Evolutionary conservation across 2,888 invertebrate species (phyloP).

Genomic region (Plagiodera versicolora): DNA sequence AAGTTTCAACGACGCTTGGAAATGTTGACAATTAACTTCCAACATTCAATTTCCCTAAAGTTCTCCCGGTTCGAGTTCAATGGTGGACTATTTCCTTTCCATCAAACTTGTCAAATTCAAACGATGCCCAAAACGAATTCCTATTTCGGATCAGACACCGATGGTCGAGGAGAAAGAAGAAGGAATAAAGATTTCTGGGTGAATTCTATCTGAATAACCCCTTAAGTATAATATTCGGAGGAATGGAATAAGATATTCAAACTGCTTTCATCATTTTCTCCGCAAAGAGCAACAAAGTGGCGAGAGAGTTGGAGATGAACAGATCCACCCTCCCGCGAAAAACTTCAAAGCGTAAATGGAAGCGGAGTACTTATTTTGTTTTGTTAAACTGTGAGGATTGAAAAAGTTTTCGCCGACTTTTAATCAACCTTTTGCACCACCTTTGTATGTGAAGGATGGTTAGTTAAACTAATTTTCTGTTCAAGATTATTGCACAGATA

Average conservation of each 20-base stretch:
- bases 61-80: no score
- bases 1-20: no score
- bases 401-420: neutral
- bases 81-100: no score
- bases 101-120: no score
- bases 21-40: no score
- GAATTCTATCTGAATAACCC: neutral
- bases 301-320: neutral
- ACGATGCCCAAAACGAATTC: no score
- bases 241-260: neutral
- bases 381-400: neutral
- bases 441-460: neutral
- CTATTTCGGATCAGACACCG: neutral
- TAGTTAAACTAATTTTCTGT: neutral
- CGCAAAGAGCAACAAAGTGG: neutral
- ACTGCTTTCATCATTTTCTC: neutral
- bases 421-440: neutral
- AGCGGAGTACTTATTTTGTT: neutral
- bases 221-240: neutral
- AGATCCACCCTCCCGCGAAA: neutral
- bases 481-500: neutral
- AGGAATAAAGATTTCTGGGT: neutral
- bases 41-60: no score
- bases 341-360: conserved; percentile 1
- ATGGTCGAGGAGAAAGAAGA: neutral